These are phyloP conservation scores for Zeus faber DNA, from an alignment of 2,113 vertebrate genomes.

Conservation along the genomic window DNA sequence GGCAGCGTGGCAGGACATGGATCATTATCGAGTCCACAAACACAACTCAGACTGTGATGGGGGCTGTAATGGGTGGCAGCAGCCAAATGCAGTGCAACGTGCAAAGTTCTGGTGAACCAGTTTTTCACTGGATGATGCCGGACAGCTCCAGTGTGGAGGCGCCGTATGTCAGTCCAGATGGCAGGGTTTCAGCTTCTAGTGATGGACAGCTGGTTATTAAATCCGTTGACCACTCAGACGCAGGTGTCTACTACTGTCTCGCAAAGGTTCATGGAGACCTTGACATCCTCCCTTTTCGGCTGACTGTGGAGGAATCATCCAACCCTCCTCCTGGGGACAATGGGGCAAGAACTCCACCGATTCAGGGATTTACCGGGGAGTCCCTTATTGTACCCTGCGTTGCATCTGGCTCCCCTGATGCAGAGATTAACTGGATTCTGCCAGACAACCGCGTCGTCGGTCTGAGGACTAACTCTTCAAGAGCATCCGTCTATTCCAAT, in stretches of 20 bases:
- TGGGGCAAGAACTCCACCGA: conserved; percentile 18
- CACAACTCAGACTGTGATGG: conserved; percentile 40
- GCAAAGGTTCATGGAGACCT: conserved; percentile 74
- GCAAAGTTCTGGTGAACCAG: conserved; percentile 74
- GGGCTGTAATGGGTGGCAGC: conserved; percentile 68
- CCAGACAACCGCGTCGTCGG: conserved; percentile 72
- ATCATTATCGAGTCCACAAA: conserved; percentile 79
- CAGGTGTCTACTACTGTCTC: conserved; percentile 83
- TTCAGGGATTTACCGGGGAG: conserved; percentile 69
- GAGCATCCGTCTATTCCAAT: conserved; percentile 62
- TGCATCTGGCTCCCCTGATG: conserved; percentile 74
- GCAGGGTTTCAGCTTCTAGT: conserved; percentile 72
- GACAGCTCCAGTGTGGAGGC: conserved; percentile 75
- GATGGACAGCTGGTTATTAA: conserved; percentile 75
- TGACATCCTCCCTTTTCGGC: conserved; percentile 64
- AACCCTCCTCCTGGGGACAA: conserved; percentile 56
- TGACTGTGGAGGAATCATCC: conserved; percentile 75
- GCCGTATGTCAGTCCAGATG: conserved; percentile 57
- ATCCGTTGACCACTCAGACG: conserved; percentile 65
- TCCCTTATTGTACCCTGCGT: conserved; percentile 73
- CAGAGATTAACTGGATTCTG: conserved; percentile 86
- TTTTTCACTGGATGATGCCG: conserved; percentile 81
- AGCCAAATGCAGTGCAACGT: conserved; percentile 76
- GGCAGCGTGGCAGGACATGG: conserved; percentile 71
- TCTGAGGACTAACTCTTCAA: conserved; percentile 66